Evolutionary conservation across 1,140 invertebrate species (phyloP).

Genomic region (Pogonus chalceus): DNA sequence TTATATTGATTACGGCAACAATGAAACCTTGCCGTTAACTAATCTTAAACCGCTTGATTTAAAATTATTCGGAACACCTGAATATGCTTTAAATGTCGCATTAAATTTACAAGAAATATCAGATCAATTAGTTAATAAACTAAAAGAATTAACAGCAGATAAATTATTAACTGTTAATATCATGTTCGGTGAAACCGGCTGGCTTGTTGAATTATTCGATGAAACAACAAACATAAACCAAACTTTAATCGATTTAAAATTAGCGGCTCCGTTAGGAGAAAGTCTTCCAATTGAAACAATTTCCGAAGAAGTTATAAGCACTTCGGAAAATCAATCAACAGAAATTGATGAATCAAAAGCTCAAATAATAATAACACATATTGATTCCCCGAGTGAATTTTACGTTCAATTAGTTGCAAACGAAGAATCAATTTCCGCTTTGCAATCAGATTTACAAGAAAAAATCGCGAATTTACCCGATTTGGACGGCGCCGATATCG

Average conservation of each 20-base stretch:
- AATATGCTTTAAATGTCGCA: conserved; percentile 41
- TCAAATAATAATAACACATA: conserved; percentile 42
- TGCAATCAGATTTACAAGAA: conserved; percentile 50
- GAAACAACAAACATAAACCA: conserved; percentile 33
- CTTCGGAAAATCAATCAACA: not conserved
- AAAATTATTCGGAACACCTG: conserved; percentile 43
- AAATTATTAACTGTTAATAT: conserved; percentile 35
- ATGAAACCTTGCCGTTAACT: conserved; percentile 43
- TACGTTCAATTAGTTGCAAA: conserved; percentile 49
- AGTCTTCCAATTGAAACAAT: not conserved
- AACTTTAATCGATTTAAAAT: conserved; percentile 35
- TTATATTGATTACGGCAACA: conserved; percentile 71
- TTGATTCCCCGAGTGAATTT: conserved; percentile 54
- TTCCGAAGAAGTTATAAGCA: not conserved
- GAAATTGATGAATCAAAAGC: not conserved
- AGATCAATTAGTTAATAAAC: conserved; percentile 28
- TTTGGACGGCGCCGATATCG: conserved; percentile 45
- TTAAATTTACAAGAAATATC: conserved; percentile 30
- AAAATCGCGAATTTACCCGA: conserved; percentile 37
- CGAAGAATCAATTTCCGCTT: conserved; percentile 38
- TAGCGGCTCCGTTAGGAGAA: conserved; percentile 21
- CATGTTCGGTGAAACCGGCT: conserved; percentile 24
- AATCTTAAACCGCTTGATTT: conserved; percentile 42
- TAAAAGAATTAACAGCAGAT: conserved; percentile 33
- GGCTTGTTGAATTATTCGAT: conserved; percentile 34